A percentile compares a stretch with the other conserved stretches of the same genome.
Evolutionary conservation across 2,888 invertebrate species (phyloP).

Genomic region (Drosophila sordidula): DNA sequence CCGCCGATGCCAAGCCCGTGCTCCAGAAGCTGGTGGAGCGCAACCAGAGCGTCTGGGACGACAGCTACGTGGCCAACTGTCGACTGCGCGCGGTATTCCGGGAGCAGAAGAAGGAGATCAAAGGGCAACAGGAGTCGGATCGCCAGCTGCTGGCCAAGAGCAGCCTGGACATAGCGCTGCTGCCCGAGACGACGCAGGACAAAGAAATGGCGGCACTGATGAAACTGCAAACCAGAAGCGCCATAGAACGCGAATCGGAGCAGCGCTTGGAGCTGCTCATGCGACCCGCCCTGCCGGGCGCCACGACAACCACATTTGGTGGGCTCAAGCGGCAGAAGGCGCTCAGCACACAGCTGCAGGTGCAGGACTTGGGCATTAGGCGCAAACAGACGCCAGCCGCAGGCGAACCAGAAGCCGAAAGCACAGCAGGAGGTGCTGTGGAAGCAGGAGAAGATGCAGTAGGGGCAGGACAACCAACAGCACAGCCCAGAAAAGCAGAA

Average conservation of each 20-base stretch:
- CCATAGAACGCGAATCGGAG: constrained; percentile 87
- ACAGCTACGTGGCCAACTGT: constrained; percentile 96
- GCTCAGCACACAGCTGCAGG: constrained; percentile 80
- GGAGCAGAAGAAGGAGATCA: constrained; percentile 89
- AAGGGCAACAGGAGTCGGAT: constrained; percentile 89
- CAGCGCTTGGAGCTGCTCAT: constrained; percentile 86
- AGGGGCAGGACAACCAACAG: too few species aligned
- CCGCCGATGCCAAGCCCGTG: constrained; percentile 89
- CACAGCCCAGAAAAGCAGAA: too few species aligned
- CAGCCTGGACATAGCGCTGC: constrained; percentile 91
- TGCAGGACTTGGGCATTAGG: constrained; percentile 82
- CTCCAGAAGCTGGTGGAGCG: constrained; percentile 91
- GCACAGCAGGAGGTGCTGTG: too few species aligned
- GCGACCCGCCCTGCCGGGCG: constrained; percentile 87
- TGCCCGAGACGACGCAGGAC: constrained; percentile 93
- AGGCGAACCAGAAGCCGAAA: background rate
- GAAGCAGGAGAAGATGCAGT: background rate
- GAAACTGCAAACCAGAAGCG: constrained; percentile 88
- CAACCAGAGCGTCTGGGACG: constrained; percentile 94
- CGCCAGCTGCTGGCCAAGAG: constrained; percentile 90
- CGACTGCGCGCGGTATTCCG: constrained; percentile 93
- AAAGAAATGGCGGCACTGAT: constrained; percentile 91
- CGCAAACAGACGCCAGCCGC: constrained; percentile 43
- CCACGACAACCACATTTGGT: constrained; percentile 86
- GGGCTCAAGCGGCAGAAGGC: constrained; percentile 87